phyloP scores from a whole-genome alignment of 2,113 vertebrate species.

The Sapayoa aenigma region DNA sequence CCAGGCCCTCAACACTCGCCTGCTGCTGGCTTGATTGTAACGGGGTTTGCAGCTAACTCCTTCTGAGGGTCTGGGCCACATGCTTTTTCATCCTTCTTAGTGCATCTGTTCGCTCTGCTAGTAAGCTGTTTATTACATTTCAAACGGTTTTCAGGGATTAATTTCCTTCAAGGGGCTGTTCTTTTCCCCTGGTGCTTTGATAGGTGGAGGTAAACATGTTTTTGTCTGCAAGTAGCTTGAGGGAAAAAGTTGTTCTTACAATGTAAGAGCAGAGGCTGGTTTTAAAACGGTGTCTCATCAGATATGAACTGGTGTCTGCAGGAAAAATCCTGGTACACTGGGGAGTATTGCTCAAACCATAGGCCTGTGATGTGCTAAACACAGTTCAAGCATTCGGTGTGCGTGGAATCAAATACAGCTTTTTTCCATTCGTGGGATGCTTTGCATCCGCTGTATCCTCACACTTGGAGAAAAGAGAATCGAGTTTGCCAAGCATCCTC shows the following conservation, averaged over 20 bases:
- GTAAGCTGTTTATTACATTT: constrained; percentile 22
- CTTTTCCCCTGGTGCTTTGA: constrained; percentile 21
- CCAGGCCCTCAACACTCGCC: accelerated
- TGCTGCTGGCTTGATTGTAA: background rate
- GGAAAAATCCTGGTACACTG: constrained; percentile 1
- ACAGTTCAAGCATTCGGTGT: background rate
- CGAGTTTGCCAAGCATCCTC: background rate
- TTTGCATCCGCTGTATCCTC: background rate
- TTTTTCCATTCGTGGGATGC: background rate
- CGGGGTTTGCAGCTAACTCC: background rate
- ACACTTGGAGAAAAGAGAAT: background rate
- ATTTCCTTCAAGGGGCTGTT: constrained; percentile 41
- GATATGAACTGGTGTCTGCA: constrained; percentile 13
- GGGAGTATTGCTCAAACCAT: background rate
- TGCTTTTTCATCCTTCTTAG: constrained; percentile 3
- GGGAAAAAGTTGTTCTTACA: background rate
- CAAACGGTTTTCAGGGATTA: background rate
- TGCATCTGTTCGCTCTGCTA: background rate
- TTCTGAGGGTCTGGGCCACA: background rate
- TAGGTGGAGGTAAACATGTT: constrained; percentile 38
- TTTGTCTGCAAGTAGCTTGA: constrained; percentile 39
- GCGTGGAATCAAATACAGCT: background rate
- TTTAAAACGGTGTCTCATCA: background rate
- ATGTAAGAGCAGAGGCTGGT: background rate
- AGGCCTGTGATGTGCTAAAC: constrained; percentile 34